A percentile compares a stretch with the other conserved stretches of the same genome.
Evolutionary conservation across 2,113 vertebrate genomes (phyloP).

Genomic region (Gracilinanus agilis): DNA sequence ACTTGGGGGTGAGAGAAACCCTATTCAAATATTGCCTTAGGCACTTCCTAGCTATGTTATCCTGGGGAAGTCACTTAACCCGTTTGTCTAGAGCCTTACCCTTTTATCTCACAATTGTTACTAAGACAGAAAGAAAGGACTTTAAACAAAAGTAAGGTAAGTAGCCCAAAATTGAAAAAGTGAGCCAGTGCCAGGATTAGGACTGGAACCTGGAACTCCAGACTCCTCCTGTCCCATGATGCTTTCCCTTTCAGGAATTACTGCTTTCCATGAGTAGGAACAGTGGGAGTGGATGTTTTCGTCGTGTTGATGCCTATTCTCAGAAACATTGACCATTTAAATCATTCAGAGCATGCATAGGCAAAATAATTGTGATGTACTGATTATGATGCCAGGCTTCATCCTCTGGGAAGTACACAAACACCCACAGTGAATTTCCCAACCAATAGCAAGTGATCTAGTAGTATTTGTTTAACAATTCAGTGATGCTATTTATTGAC

Average conservation of each 20-base stretch:
- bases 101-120: too few relatives aligned
- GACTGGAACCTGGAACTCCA: background rate
- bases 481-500: background rate
- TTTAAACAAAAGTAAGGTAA: background rate
- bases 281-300: background rate
- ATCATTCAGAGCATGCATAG: background rate
- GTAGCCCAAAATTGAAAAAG: background rate
- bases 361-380: background rate
- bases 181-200: background rate
- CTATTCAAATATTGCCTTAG: too few relatives aligned
- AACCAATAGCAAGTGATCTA: background rate
- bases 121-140: too few relatives aligned
- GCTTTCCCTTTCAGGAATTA: background rate
- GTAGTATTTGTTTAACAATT: background rate
- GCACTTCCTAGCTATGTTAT: too few relatives aligned
- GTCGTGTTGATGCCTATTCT: background rate
- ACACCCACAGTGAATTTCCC: background rate
- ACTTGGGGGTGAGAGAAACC: too few relatives aligned
- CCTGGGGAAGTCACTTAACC: too few relatives aligned
- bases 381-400: background rate
- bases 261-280: background rate
- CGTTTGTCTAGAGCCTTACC: too few relatives aligned
- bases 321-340: background rate
- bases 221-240: background rate
- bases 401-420: background rate